Evolutionary conservation across 2,797 vertebrate genomes (phyloP).

Genomic region (Tapirus indicus): DNA sequence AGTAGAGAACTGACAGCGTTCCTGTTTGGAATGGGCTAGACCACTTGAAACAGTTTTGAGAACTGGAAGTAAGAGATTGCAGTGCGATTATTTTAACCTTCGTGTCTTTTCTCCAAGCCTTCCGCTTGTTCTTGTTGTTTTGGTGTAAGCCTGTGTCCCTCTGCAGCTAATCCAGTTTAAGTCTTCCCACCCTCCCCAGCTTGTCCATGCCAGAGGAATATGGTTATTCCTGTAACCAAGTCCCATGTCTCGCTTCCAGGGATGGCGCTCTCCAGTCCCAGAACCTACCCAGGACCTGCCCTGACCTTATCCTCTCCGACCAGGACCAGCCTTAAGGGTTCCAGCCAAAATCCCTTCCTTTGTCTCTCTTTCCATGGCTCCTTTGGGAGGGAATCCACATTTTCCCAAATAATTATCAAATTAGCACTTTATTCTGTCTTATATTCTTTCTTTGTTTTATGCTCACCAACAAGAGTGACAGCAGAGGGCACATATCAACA

Average conservation of each 20-base stretch:
- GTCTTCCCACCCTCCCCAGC: not conserved
- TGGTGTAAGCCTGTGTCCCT: not conserved
- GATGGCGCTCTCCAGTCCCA: not conserved
- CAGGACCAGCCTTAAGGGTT: not conserved
- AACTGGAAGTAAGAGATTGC: not conserved
- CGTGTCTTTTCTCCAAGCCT: not conserved
- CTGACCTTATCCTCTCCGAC: not conserved
- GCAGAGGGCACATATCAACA: not conserved
- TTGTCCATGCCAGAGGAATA: not conserved
- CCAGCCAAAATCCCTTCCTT: not conserved
- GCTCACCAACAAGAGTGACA: not conserved
- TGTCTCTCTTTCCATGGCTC: not conserved
- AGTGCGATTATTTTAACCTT: not conserved
- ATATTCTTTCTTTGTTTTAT: not conserved
- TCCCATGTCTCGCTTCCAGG: not conserved
- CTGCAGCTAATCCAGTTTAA: not conserved
- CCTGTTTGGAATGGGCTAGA: not conserved
- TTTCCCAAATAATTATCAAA: not conserved
- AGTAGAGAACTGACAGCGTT: not conserved
- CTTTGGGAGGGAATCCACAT: not conserved
- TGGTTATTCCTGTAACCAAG: not conserved
- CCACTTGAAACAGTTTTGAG: not conserved
- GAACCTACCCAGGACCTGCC: too few species aligned
- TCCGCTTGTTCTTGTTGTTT: not conserved
- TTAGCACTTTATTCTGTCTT: not conserved